A percentile compares a stretch with the other conserved stretches of the same genome.
Evolutionary conservation across 64 coral and sea anemone species (phyloP).

Genomic region (Pocillopora damicornis): DNA sequence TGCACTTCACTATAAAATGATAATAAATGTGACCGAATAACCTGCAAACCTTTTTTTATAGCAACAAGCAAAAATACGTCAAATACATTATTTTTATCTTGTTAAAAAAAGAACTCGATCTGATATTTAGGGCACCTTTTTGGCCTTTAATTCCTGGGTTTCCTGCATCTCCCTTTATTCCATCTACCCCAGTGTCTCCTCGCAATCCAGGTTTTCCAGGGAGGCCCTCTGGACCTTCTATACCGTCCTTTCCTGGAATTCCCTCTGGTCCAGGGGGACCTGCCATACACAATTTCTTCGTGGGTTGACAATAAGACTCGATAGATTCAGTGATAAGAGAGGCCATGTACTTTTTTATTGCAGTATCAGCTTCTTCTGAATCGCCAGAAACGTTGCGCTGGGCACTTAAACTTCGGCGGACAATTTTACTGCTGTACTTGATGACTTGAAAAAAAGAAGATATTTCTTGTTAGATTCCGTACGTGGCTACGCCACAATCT

Average conservation of each 20-base stretch:
- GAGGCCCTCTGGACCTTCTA: not conserved
- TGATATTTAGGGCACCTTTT: not conserved
- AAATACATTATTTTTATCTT: too few relatives aligned
- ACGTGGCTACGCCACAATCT: not conserved
- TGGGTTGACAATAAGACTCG: conserved; percentile 23
- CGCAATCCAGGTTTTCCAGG: too few relatives aligned
- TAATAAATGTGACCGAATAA: too few relatives aligned
- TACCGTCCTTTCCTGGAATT: conserved; percentile 7
- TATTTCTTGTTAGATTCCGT: not conserved
- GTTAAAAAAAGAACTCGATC: too few relatives aligned
- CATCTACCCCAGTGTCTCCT: too few relatives aligned
- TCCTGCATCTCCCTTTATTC: not conserved
- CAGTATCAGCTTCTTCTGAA: not conserved
- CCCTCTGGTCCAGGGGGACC: conserved; percentile 32
- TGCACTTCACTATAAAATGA: too few relatives aligned
- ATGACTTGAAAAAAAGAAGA: not conserved
- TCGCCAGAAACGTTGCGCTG: not conserved
- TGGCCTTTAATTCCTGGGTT: conserved; percentile 1
- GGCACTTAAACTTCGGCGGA: not conserved
- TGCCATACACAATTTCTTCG: conserved; percentile 27
- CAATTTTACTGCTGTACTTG: not conserved
- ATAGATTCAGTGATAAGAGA: not conserved
- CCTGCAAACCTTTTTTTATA: too few relatives aligned
- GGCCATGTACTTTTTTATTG: not conserved
- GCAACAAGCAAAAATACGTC: too few relatives aligned